Conservation (phyloP, 2,113 vertebrate genomes). For the Cromileptes altivelis region DNA sequence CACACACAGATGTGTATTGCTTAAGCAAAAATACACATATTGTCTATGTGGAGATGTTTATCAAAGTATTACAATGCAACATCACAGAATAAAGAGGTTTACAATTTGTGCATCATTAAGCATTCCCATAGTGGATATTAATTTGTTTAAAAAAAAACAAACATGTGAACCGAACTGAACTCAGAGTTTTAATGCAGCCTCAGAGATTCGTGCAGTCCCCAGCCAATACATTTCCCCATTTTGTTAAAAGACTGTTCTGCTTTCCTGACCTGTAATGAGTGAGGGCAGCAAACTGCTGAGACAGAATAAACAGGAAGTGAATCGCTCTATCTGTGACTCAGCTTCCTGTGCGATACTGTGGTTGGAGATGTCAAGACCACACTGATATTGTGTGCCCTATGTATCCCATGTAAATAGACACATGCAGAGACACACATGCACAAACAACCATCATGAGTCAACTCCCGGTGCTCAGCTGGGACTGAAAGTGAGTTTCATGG, state of each 20-base stretch:
- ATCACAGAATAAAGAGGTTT: not conserved
- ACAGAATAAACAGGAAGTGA: constrained; percentile 64
- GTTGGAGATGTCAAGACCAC: constrained; percentile 32
- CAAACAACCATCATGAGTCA: not conserved
- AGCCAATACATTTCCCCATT: not conserved
- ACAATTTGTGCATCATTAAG: not conserved
- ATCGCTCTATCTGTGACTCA: constrained; percentile 51
- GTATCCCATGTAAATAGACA: not conserved
- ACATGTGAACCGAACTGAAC: not conserved
- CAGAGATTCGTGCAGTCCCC: not conserved
- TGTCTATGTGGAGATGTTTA: not conserved
- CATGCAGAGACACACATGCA: constrained; percentile 2
- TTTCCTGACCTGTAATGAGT: constrained; percentile 3
- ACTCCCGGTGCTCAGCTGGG: not conserved
- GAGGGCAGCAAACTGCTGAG: not conserved
- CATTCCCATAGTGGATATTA: not conserved
- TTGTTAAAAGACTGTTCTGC: not conserved
- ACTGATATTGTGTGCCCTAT: constrained; percentile 4
- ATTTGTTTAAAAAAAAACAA: not conserved
- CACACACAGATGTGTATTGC: not conserved
- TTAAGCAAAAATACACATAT: not conserved
- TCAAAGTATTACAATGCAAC: not conserved
- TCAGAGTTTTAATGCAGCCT: constrained; percentile 1
- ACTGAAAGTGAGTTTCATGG: not conserved
- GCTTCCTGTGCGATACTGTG: constrained; percentile 66